Evolutionary conservation across 2,797 vertebrate species (phyloP), one percentile per base, ranked within the genome.

Genomic region (Brotogeris chrysoptera): DNA sequence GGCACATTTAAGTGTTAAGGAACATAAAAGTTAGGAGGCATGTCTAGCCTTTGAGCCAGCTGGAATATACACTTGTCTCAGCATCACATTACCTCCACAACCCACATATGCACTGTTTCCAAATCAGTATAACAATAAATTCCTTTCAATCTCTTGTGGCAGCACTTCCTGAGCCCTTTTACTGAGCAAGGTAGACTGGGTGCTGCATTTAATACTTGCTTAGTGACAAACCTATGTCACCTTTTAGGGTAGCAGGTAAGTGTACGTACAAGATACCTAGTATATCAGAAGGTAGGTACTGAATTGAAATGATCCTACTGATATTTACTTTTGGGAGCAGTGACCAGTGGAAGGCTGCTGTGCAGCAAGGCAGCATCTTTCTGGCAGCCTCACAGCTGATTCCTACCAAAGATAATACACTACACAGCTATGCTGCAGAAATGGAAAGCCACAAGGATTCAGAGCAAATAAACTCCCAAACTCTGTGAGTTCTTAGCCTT

Each of bases 81-180:
- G 91, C 93, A 96, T 88, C 80, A 80, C 60, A 82, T 92, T 95
- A 92, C 80, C 92, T 95, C 88, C 68, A 73, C 82, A 96, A 65
- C 73, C 70, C 90, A 85, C 94, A 95, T 80, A 85, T 36, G 44
- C 1, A 0, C 78, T 5, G 1, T 73, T 95, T 95, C 94, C 88
- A 96, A 86, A 96, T 91, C 96, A 95, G 93, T 94, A 95, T 90
- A 96, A 94, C 85, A 95, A 86, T 92, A 96, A 96, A 96, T 96
- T 91, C 94, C 60, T 96, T 96, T 92, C 87, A 93, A 41, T 91
- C 88, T 96, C 80, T 64, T 71, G 76, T 90, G 77, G 76, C 61
- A 91, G 65, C 36, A 24, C 61, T 93, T 95, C 81, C 77, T 49
- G 41, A 88, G 52, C 60, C 43, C 21, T 87, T 92, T 77, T 59